Percentiles rank a stretch among this genome's conserved stretches.
Evolutionary conservation across 2,797 vertebrate genomes (phyloP).

Genomic region (Parambassis ranga): DNA sequence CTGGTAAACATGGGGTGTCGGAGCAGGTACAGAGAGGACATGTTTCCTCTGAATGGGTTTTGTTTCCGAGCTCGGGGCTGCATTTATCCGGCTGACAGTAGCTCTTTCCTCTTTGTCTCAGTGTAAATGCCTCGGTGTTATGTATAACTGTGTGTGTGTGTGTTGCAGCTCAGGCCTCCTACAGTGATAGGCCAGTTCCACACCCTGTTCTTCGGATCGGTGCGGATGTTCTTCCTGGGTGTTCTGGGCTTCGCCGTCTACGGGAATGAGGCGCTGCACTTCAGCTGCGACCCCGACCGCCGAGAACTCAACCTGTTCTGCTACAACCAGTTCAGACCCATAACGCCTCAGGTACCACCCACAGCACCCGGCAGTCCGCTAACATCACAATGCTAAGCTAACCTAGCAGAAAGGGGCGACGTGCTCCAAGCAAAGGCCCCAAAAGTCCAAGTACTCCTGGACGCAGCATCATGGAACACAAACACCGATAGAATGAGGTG

Average conservation of each 20-base stretch:
- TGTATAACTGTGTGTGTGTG: constrained; percentile 32
- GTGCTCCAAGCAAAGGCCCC: too few relatives aligned
- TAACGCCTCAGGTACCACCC: constrained; percentile 90
- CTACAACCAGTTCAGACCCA: constrained; percentile 90
- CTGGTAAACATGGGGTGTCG: background rate
- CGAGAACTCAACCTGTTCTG: constrained; percentile 89
- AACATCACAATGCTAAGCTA: too few relatives aligned
- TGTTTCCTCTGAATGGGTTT: constrained; percentile 33
- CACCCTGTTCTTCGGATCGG: constrained; percentile 91
- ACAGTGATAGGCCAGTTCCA: constrained; percentile 90
- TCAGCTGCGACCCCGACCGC: constrained; percentile 89
- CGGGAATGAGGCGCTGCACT: constrained; percentile 89
- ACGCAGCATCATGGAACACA: too few relatives aligned
- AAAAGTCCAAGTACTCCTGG: too few relatives aligned
- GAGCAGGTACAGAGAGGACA: constrained; percentile 10
- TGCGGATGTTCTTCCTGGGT: constrained; percentile 88
- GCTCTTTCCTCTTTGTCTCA: constrained; percentile 33
- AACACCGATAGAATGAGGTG: too few relatives aligned
- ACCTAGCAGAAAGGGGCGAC: too few relatives aligned
- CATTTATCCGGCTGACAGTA: constrained; percentile 51
- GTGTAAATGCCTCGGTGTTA: background rate
- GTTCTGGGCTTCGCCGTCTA: constrained; percentile 89
- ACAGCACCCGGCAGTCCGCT: too few relatives aligned
- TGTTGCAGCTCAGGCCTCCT: constrained; percentile 86
- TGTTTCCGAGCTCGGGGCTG: constrained; percentile 37